phyloP scores from a whole-genome alignment of 2,113 vertebrate genomes.

The Synodontis membranacea region DNA sequence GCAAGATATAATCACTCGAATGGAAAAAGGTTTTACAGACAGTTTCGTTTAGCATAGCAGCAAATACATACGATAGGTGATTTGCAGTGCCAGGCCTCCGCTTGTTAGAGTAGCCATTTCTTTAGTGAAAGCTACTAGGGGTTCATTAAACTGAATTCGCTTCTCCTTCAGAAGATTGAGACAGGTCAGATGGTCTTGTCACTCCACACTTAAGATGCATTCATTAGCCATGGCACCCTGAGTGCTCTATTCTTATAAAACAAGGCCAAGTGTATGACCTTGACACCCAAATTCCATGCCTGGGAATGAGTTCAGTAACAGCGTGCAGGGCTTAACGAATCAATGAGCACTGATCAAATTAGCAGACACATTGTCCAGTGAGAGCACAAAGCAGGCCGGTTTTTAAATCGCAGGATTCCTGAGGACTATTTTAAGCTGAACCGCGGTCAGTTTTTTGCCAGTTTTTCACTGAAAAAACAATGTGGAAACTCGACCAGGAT shows the following conservation, averaged over 20 bases:
- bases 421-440: background rate
- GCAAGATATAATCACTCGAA: background rate
- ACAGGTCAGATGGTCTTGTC: conserved; percentile 26
- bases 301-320: conserved; percentile 53
- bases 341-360: conserved; percentile 56
- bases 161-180: background rate
- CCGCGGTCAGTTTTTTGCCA: background rate
- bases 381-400: conserved; percentile 4
- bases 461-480: background rate
- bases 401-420: background rate
- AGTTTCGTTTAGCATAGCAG: background rate
- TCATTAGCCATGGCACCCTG: conserved; percentile 24
- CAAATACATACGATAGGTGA: background rate
- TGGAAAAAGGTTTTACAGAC: background rate
- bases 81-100: background rate
- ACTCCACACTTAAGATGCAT: background rate
- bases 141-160: conserved; percentile 13
- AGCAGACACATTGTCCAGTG: conserved; percentile 40
- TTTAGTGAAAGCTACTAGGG: background rate
- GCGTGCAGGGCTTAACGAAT: conserved; percentile 47
- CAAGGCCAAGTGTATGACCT: conserved; percentile 38
- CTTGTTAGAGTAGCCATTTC: background rate
- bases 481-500: background rate
- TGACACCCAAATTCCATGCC: conserved; percentile 46
- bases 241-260: conserved; percentile 21